Evolutionary conservation across 2,797 vertebrate genomes (phyloP), one percentile per base, ranked within the genome.

Genomic region (Leuciscus waleckii): DNA sequence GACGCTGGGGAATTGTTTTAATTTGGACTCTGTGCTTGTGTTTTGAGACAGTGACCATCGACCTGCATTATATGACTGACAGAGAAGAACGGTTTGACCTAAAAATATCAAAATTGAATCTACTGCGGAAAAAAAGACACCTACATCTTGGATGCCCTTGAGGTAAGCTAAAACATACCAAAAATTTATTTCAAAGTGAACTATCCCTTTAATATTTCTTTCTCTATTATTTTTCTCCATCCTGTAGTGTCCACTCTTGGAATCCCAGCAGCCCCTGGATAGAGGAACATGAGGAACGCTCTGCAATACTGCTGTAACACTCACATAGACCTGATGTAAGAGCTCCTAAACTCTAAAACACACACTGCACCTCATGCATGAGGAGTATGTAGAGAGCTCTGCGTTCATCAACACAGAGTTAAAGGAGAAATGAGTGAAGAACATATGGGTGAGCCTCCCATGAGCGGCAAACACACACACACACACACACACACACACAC

Each of bases 271-370:
- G 14, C 2, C 54, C 37, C 35, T 77, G 54, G 35, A 61, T 13
- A 3, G 35, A 26, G 35, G 56, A 61, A 61, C 54, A 78, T 1
- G 14, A 61, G n/a, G 35, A 78, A 19, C 11, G 0, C 7, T 61
- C 51, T 78, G 75, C 75, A 78, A 78, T 78, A 61, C 16, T 61
- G 23, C 54, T 29, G 54, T 78, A 78, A 78, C 1, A 29, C 54
- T 78, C 26, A 78, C 76, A 63, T 41, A 61, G 35, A 41, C 76
- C 76, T 78, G 76, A 78, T 78, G 76, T 78, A 61, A 63, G 56
- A 78, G 8, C 23, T 41, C 54, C 23, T 78, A 41, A 78, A 63
- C 37, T 78, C 23, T 41, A 19, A 78, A 61, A 78, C 76, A 78
- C 51, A 76, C 56, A 19, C 76, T 61, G 35, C 76, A 41, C 23